These are phyloP conservation scores for Agriopis leucophaearia DNA, from an alignment of 2,888 invertebrate genomes.

Conservation along the genomic window DNA sequence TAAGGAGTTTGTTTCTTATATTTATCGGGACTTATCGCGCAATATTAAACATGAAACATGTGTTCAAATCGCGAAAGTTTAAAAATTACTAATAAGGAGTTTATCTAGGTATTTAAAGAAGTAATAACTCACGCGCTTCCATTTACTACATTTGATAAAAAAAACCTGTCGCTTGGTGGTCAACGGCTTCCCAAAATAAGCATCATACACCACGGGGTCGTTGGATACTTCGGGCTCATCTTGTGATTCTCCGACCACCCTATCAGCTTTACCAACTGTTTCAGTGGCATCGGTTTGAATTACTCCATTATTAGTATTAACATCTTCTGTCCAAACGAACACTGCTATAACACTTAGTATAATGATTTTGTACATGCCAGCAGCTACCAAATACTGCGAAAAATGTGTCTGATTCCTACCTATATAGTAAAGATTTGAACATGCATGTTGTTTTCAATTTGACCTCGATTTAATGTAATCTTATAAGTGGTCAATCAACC, in stretches of 20 bases:
- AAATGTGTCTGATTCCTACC: background rate
- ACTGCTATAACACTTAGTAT: constrained; percentile 2
- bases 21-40: too few species aligned
- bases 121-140: constrained; percentile 44
- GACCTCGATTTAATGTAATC: background rate
- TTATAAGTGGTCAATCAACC: background rate
- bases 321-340: constrained; percentile 5
- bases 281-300: background rate
- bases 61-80: too few species aligned
- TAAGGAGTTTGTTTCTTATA: too few species aligned
- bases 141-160: constrained; percentile 42
- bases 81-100: too few species aligned
- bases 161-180: constrained; percentile 43
- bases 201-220: constrained; percentile 49
- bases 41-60: too few species aligned
- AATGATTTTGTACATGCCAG: constrained; percentile 9
- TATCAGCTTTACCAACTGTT: background rate
- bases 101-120: background rate
- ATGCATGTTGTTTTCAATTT: background rate
- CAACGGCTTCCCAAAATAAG: constrained; percentile 55
- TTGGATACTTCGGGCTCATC: constrained; percentile 1
- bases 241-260: background rate
- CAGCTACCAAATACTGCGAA: background rate
- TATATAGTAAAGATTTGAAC: background rate
- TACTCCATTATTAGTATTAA: background rate